phyloP scores from a whole-genome alignment of 2,113 vertebrate genomes.

The Pipa parva region DNA sequence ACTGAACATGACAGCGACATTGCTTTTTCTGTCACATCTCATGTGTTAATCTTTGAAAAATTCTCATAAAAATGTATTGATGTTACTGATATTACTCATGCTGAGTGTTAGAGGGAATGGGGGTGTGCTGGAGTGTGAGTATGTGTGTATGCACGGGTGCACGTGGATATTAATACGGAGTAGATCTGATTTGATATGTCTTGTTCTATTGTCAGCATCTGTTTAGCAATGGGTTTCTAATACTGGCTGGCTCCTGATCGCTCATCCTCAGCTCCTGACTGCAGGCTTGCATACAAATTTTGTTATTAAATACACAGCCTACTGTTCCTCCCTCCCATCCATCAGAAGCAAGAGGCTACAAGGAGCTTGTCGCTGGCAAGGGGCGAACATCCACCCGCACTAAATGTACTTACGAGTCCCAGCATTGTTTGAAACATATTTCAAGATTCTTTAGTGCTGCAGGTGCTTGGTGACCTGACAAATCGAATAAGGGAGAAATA shows the following conservation, averaged over 20 bases:
- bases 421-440: conserved; percentile 69
- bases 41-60: conserved; percentile 62
- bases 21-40: conserved; percentile 73
- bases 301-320: conserved; percentile 75
- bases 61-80: conserved; percentile 73
- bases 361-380: conserved; percentile 49
- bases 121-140: conserved; percentile 45
- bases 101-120: conserved; percentile 45
- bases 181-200: conserved; percentile 85
- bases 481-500: conserved; percentile 86
- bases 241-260: conserved; percentile 82
- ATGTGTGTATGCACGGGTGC: conserved; percentile 50
- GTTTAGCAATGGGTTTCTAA: conserved; percentile 75
- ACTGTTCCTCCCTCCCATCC: conserved; percentile 54
- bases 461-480: conserved; percentile 77
- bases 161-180: conserved; percentile 78
- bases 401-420: conserved; percentile 42
- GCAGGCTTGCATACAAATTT: conserved; percentile 76
- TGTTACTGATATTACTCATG: conserved; percentile 55
- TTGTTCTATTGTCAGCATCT: conserved; percentile 80
- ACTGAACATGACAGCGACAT: conserved; percentile 84
- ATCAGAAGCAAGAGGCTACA: conserved; percentile 52
- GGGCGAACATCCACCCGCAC: conserved; percentile 24
- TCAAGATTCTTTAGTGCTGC: conserved; percentile 75
- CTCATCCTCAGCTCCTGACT: conserved; percentile 76